These are phyloP conservation scores for Hipposideros larvatus DNA, from an alignment of 2,797 vertebrate genomes.

Conservation along the genomic window DNA sequence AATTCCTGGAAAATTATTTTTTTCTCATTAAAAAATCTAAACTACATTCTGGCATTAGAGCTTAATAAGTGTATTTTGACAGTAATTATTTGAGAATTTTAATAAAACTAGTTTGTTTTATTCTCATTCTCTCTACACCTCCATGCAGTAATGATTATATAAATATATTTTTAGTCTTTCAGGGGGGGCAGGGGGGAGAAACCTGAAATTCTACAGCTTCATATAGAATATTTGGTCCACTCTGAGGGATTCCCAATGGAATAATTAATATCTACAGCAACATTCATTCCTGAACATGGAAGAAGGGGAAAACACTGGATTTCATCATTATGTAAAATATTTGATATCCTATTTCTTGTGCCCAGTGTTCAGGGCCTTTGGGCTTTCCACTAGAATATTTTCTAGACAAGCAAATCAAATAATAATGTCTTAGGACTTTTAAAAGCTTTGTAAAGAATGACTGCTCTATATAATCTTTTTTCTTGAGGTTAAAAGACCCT, in stretches of 20 bases:
- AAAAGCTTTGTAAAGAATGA: slow-evolving; percentile 43
- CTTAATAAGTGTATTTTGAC: slow-evolving; percentile 9
- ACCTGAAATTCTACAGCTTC: slow-evolving; percentile 55
- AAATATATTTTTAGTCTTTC: slow-evolving; percentile 66
- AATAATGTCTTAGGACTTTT: slow-evolving; percentile 34
- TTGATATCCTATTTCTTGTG: slow-evolving; percentile 76
- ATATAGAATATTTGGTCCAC: slow-evolving; percentile 37
- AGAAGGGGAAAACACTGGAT: slow-evolving; percentile 73
- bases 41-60: not conserved
- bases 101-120: slow-evolving; percentile 41
- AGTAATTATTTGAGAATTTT: slow-evolving; percentile 26
- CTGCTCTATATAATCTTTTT: not conserved
- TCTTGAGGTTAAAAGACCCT: not conserved
- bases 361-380: slow-evolving; percentile 54
- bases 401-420: slow-evolving; percentile 62
- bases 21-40: not conserved
- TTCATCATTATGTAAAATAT: slow-evolving; percentile 70
- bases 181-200: not conserved
- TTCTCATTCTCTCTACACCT: not conserved
- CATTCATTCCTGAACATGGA: slow-evolving; percentile 67
- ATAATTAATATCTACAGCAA: slow-evolving; percentile 59
- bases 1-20: not conserved
- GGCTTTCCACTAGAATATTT: slow-evolving; percentile 58
- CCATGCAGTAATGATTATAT: not conserved
- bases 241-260: slow-evolving; percentile 9